Percentiles rank a stretch among this genome's conserved stretches.
Evolutionary conservation across 30 jellyfish, hydroid and myxozoan genomes (phyloP).

Genomic region (Hydra vulgaris): DNA sequence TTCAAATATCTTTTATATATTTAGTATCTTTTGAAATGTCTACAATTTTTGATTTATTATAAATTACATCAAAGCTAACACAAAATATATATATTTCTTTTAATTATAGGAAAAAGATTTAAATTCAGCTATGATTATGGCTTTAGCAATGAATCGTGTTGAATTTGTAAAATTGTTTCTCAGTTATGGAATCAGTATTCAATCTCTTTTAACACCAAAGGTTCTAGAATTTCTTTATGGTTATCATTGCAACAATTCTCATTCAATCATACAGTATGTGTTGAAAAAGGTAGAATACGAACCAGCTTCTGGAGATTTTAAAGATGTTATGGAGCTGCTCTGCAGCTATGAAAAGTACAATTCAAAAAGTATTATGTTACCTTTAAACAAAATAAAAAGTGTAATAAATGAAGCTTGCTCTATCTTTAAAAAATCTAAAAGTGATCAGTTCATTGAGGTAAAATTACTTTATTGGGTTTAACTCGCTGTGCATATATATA

Average conservation of each 20-base stretch:
- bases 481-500: too few species aligned
- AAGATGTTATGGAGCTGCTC: neutral
- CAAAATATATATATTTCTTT: too few species aligned
- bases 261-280: neutral
- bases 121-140: constrained; percentile 64
- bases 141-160: constrained; percentile 59
- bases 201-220: constrained; percentile 32
- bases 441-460: too few species aligned
- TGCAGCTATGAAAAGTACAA: neutral
- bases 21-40: too few species aligned
- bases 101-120: constrained; percentile 6
- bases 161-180: constrained; percentile 73
- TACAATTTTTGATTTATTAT: too few species aligned
- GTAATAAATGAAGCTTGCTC: neutral
- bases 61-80: too few species aligned
- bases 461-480: too few species aligned
- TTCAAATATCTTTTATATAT: too few species aligned
- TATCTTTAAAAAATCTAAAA: too few species aligned
- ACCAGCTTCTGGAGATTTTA: neutral
- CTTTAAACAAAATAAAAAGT: neutral
- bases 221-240: constrained; percentile 55
- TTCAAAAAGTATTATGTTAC: neutral
- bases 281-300: neutral
- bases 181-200: constrained; percentile 66
- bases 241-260: neutral